Evolutionary conservation across 2,888 invertebrate genomes (phyloP), one percentile per base, ranked within the genome.

Genomic region (Phyllotreta striolata): DNA sequence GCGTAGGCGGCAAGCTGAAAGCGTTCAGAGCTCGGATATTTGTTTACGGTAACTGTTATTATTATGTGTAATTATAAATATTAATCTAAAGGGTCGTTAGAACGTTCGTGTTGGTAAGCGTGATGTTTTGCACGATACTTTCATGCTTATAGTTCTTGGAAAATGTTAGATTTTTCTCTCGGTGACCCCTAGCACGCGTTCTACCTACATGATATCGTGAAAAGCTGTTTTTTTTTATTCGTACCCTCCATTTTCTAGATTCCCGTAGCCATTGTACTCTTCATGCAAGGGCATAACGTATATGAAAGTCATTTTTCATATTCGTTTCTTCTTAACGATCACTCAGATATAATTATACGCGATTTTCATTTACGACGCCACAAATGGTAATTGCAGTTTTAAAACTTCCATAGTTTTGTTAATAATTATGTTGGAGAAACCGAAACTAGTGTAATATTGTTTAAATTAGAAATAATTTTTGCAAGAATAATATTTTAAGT

Each of bases 241-340:
- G 67, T 73, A 78, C 78, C 78, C 76, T 72, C 77, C 78, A 72
- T 80, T 79, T 74, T 77, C 78, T 61, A 79, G 68, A 73, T 79
- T 70, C 72, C 79, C 78, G 69, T 79, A 78, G 62, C 79, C 79
- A 69, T 80, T 77, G 72, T 78, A 73, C 55, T 78, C 77, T 73
- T 80, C 80, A 70, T 77, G 76, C 64, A 80, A 72, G 47, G 82
- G 81, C 77, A 80, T 78, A 60, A 82, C 81, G 67, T 81, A 80
- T 70, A 82, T 82, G 73, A 79, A 82, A 66, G 82, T 82, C 82
- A 82, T 82, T 73, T 24, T 77, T 78, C 52, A 57, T 44, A 65
- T 58, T 13, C 24, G 54, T 44, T 60, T 52, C 54, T 57, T 64
- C 58, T 57, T 62, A 57, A 52, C 43, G 43, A 40, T 24, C 57